phyloP scores from a whole-genome alignment of 2,113 vertebrate species.

The Pseudonaja textilis region DNA sequence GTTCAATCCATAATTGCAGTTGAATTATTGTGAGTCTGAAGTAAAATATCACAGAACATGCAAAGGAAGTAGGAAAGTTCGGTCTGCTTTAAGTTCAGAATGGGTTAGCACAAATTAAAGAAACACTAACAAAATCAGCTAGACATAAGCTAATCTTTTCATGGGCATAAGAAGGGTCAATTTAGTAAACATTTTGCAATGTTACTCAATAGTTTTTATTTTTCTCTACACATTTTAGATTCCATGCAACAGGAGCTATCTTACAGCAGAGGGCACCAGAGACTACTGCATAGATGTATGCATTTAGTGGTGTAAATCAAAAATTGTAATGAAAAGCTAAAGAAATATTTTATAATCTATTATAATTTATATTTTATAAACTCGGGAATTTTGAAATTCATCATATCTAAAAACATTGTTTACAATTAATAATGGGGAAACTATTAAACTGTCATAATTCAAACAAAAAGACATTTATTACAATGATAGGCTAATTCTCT shows the following conservation, averaged over 20 bases:
- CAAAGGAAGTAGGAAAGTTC: neutral
- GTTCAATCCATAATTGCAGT: neutral
- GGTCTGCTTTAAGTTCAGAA: neutral
- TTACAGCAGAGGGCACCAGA: conserved; percentile 54
- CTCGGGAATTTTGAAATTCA: neutral
- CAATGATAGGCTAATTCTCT: neutral
- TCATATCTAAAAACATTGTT: neutral
- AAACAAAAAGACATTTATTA: neutral
- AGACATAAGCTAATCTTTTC: neutral
- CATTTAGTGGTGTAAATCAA: neutral
- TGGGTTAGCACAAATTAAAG: neutral
- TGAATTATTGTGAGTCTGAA: neutral
- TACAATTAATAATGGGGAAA: neutral
- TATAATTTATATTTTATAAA: neutral
- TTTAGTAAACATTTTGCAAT: neutral
- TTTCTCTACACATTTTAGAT: neutral
- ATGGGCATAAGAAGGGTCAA: neutral
- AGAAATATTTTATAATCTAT: neutral
- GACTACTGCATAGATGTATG: neutral
- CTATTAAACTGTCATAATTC: neutral
- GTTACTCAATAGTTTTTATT: neutral
- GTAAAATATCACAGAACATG: neutral
- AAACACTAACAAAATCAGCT: neutral
- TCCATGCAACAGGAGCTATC: neutral
- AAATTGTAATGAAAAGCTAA: neutral